Evolutionary conservation across 2,113 vertebrate species (phyloP).

Genomic region (Xenus cinereus): DNA sequence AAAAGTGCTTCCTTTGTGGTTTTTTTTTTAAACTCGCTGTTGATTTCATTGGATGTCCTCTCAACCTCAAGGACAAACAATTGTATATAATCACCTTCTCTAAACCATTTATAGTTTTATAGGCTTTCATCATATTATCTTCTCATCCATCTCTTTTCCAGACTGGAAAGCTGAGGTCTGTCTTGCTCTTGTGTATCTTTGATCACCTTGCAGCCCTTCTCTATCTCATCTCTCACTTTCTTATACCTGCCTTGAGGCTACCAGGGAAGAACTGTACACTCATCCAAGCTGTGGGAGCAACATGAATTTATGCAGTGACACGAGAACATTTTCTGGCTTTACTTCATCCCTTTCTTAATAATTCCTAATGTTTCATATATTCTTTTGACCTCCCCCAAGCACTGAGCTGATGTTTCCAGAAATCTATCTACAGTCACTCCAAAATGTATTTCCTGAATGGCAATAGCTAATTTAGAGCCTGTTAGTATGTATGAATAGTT

Average conservation of each 20-base stretch:
- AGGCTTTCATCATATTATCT: neutral
- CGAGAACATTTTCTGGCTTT: neutral
- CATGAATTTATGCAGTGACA: neutral
- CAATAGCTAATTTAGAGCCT: neutral
- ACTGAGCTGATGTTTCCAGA: neutral
- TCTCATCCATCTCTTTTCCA: neutral
- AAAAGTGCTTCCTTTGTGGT: neutral
- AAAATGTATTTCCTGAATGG: constrained; percentile 2
- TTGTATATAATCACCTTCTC: neutral
- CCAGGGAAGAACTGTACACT: neutral
- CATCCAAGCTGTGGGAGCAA: neutral
- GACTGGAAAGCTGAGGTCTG: neutral
- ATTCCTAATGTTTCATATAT: neutral
- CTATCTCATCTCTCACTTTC: neutral
- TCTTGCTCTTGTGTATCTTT: neutral
- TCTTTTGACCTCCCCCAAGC: neutral
- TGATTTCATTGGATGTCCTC: neutral
- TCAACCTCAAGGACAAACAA: neutral
- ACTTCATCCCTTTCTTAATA: neutral
- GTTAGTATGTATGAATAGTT: neutral
- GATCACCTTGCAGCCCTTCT: neutral
- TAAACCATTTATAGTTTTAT: neutral
- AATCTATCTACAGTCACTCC: neutral
- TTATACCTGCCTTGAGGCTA: neutral
- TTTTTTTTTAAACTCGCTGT: neutral